These are phyloP conservation scores for Periophthalmus magnuspinnatus DNA, from an alignment of 2,797 vertebrate genomes.

Conservation along the genomic window DNA sequence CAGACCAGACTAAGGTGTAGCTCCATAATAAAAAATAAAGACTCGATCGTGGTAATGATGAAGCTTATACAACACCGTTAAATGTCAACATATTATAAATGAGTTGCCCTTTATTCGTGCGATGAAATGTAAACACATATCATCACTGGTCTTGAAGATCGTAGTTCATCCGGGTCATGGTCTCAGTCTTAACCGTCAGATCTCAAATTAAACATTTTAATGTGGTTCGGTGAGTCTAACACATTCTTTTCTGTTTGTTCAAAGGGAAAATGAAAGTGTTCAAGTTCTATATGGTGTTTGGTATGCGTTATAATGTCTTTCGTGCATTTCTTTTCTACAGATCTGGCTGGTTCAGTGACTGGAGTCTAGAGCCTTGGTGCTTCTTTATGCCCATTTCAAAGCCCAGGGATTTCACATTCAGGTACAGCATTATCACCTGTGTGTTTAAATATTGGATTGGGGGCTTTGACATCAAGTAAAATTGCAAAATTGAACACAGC, in stretches of 20 bases:
- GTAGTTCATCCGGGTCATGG: background rate
- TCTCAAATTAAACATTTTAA: background rate
- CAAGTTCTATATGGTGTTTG: background rate
- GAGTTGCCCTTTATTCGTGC: background rate
- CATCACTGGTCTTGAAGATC: slow-evolving; percentile 10
- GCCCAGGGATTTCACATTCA: slow-evolving; percentile 55
- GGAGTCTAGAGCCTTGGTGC: slow-evolving; percentile 56
- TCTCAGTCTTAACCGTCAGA: background rate
- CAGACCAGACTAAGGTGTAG: slow-evolving; percentile 21
- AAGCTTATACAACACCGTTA: background rate
- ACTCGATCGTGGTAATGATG: background rate
- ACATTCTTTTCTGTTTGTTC: background rate
- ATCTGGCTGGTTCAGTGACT: slow-evolving; percentile 58
- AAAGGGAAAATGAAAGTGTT: background rate
- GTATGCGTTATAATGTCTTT: background rate
- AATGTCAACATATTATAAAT: background rate
- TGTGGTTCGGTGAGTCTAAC: background rate
- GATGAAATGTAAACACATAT: slow-evolving; percentile 10
- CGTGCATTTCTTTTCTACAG: slow-evolving; percentile 20
- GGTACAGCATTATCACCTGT: slow-evolving; percentile 33
- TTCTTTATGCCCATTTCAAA: slow-evolving; percentile 54
- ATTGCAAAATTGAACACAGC: background rate
- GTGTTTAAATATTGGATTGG: background rate
- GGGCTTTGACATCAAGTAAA: background rate
- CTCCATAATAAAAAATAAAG: background rate